Percentiles rank a stretch among this genome's conserved stretches.
phyloP scores from a whole-genome alignment of 2,797 vertebrate species.

The Lutjanus campechanus region DNA sequence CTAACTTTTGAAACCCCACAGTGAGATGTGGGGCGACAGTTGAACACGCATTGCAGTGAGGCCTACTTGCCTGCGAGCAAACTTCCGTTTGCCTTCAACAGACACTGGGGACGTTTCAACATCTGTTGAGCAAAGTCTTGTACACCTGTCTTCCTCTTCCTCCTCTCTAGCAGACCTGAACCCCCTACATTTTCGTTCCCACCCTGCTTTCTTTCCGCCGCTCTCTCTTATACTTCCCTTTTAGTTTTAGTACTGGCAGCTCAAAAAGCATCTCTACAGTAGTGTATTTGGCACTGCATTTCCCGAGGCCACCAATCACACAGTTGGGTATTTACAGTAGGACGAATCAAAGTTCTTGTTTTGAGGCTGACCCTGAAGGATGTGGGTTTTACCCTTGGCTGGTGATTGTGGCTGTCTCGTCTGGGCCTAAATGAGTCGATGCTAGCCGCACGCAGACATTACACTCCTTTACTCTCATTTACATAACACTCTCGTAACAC shows the following conservation, averaged over 20 bases:
- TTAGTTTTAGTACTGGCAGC: slow-evolving; percentile 50
- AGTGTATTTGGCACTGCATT: slow-evolving; percentile 22
- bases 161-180: slow-evolving; percentile 69
- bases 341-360: slow-evolving; percentile 81
- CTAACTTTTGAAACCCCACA: slow-evolving; percentile 45
- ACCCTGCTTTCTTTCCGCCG: slow-evolving; percentile 51
- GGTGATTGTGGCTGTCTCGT: slow-evolving; percentile 83
- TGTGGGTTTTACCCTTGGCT: slow-evolving; percentile 84
- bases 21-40: slow-evolving; percentile 69
- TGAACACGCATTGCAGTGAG: slow-evolving; percentile 68
- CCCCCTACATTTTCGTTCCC: slow-evolving; percentile 46
- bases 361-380: slow-evolving; percentile 84
- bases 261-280: slow-evolving; percentile 47
- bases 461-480: slow-evolving; percentile 54
- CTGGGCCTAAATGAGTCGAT: slow-evolving; percentile 72
- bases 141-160: slow-evolving; percentile 87
- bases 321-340: slow-evolving; percentile 65
- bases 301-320: slow-evolving; percentile 70
- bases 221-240: slow-evolving; percentile 67
- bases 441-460: slow-evolving; percentile 66
- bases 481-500: slow-evolving; percentile 42
- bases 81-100: slow-evolving; percentile 82
- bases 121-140: slow-evolving; percentile 81
- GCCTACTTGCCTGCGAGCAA: slow-evolving; percentile 69
- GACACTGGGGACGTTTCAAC: slow-evolving; percentile 80